A percentile compares a stretch with the other conserved stretches of the same genome.
These are phyloP conservation scores for Syncerus caffer DNA, from an alignment of 2,797 vertebrate species.

Conservation along the genomic window DNA sequence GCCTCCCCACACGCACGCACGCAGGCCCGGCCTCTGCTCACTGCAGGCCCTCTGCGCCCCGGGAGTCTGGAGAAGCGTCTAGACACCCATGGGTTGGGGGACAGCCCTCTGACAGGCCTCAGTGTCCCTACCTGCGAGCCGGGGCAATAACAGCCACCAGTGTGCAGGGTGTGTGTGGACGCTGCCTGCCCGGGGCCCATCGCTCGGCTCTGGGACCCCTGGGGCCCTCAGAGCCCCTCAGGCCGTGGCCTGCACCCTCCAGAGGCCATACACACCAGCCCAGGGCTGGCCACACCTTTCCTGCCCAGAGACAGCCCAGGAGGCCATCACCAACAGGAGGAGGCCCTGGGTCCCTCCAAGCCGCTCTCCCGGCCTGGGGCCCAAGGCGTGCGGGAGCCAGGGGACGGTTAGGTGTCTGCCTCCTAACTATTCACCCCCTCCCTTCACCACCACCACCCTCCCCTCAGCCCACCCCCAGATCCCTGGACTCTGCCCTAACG, in stretches of 20 bases:
- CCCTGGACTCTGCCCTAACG: neutral
- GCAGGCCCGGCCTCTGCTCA: conserved; percentile 77
- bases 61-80: conserved; percentile 50
- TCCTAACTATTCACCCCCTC: accelerated
- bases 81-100: accelerated
- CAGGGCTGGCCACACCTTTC: accelerated
- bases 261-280: neutral
- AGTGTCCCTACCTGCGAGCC: conserved; percentile 22
- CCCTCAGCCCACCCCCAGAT: accelerated
- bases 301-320: neutral
- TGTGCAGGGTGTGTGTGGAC: accelerated
- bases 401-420: accelerated
- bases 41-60: conserved; percentile 78
- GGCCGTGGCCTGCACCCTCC: neutral
- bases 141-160: neutral
- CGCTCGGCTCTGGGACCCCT: accelerated
- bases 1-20: conserved; percentile 86
- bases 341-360: neutral
- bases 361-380: accelerated
- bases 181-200: accelerated
- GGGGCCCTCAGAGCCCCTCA: accelerated
- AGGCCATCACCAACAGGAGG: neutral
- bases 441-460: accelerated
- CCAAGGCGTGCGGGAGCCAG: accelerated
- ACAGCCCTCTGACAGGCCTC: neutral